Conservation (phyloP, 2,888 invertebrate genomes). For the Andrena camellia region DNA sequence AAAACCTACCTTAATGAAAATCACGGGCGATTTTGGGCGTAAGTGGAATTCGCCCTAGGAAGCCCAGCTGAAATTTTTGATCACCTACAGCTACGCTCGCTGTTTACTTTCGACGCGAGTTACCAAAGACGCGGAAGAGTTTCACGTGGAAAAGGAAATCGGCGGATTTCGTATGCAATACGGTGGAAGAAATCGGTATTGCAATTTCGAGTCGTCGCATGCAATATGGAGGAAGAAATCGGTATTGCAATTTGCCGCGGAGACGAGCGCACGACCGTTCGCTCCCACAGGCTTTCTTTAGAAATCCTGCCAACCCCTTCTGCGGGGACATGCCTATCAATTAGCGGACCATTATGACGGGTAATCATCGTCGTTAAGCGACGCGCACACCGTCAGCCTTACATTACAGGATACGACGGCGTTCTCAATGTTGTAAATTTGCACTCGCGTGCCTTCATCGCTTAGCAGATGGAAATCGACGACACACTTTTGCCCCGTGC, state of each 20-base stretch:
- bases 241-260: constrained; percentile 53
- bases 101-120: background rate
- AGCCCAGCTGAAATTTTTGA: too few species aligned
- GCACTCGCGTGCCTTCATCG: constrained; percentile 35
- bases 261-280: constrained; percentile 21
- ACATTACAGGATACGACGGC: constrained; percentile 11
- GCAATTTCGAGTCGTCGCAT: constrained; percentile 50
- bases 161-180: constrained; percentile 37
- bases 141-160: constrained; percentile 51
- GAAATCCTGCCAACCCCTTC: constrained; percentile 61
- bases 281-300: constrained; percentile 66
- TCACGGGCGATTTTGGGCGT: too few species aligned
- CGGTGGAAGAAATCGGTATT: constrained; percentile 55
- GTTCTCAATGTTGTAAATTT: constrained; percentile 24
- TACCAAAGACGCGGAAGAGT: constrained; percentile 15
- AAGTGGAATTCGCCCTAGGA: too few species aligned
- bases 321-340: constrained; percentile 62
- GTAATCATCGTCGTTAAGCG: constrained; percentile 55
- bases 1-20: too few species aligned
- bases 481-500: constrained; percentile 51
- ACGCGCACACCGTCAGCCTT: constrained; percentile 37
- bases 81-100: too few species aligned
- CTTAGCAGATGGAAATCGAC: constrained; percentile 49
- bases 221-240: constrained; percentile 55
- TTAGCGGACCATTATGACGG: constrained; percentile 64